phyloP scores from a whole-genome alignment of 2,888 invertebrate genomes.

The Eristalis arbustorum region DNA sequence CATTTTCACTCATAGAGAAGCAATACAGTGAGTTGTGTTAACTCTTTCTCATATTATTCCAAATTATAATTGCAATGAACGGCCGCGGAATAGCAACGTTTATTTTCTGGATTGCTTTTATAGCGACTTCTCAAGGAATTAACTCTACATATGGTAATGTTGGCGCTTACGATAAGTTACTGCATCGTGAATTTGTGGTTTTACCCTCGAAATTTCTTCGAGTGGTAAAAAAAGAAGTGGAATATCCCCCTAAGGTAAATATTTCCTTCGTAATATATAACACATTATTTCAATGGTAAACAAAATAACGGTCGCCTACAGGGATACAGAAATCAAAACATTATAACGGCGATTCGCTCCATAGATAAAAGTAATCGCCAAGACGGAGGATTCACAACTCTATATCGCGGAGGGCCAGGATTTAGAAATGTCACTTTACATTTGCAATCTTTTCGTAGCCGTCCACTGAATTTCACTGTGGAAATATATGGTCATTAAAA shows the following conservation, averaged over 20 bases:
- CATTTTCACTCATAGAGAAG: not conserved
- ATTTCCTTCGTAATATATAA: not conserved
- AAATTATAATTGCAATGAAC: slow-evolving; percentile 31
- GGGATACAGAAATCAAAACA: slow-evolving; percentile 21
- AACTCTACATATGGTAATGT: slow-evolving; percentile 71
- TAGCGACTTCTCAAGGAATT: slow-evolving; percentile 51
- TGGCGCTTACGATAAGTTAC: slow-evolving; percentile 64
- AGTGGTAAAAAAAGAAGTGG: slow-evolving; percentile 48
- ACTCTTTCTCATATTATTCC: not conserved
- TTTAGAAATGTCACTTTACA: slow-evolving; percentile 73
- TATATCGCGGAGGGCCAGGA: slow-evolving; percentile 77
- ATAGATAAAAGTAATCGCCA: slow-evolving; percentile 74
- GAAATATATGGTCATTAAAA: slow-evolving; percentile 75
- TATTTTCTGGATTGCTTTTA: slow-evolving; percentile 31
- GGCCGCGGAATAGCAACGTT: slow-evolving; percentile 39
- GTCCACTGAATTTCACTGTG: slow-evolving; percentile 78
- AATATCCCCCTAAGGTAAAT: slow-evolving; percentile 71
- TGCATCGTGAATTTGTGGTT: slow-evolving; percentile 61
- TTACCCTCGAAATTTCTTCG: slow-evolving; percentile 51
- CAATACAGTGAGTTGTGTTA: not conserved
- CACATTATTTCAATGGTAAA: too few species aligned
- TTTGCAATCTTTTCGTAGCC: slow-evolving; percentile 78
- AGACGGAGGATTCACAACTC: slow-evolving; percentile 74
- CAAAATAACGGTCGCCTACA: not conserved
- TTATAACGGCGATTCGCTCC: slow-evolving; percentile 24